Evolutionary conservation across 2,113 vertebrate genomes (phyloP).

Genomic region (Cebidichthys violaceus): DNA sequence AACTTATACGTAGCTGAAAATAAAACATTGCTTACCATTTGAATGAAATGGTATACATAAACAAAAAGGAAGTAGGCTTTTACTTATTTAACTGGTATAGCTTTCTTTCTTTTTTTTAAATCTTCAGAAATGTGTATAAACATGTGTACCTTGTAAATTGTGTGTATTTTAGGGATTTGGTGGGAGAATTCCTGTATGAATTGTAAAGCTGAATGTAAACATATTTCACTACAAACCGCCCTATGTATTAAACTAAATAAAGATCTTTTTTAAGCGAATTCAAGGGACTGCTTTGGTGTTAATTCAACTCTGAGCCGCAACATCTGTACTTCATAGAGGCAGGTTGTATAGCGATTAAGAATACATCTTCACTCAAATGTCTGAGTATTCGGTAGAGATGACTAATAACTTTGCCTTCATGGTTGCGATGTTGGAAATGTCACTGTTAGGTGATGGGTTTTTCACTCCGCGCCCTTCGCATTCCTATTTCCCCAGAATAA

Average conservation of each 20-base stretch:
- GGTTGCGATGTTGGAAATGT: constrained; percentile 79
- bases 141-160: constrained; percentile 69
- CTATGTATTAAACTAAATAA: constrained; percentile 74
- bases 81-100: constrained; percentile 52
- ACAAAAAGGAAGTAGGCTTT: constrained; percentile 58
- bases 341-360: constrained; percentile 6
- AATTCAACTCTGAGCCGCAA: neutral
- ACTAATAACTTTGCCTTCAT: constrained; percentile 44
- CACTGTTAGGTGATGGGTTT: constrained; percentile 72
- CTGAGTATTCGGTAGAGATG: constrained; percentile 17
- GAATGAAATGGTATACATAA: constrained; percentile 24
- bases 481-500: constrained; percentile 68
- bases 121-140: constrained; percentile 36
- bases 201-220: constrained; percentile 78
- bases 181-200: constrained; percentile 57
- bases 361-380: constrained; percentile 7
- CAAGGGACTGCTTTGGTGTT: neutral
- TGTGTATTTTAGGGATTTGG: constrained; percentile 65
- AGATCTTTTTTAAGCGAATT: constrained; percentile 61
- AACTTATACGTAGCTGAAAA: constrained; percentile 60
- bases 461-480: constrained; percentile 61
- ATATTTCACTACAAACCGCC: constrained; percentile 65
- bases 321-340: neutral
- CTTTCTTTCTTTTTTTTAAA: constrained; percentile 44
- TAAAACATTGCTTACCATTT: constrained; percentile 39